Evolutionary conservation across 1,140 invertebrate genomes (phyloP).

Genomic region (Macrosteles quadrilineatus): DNA sequence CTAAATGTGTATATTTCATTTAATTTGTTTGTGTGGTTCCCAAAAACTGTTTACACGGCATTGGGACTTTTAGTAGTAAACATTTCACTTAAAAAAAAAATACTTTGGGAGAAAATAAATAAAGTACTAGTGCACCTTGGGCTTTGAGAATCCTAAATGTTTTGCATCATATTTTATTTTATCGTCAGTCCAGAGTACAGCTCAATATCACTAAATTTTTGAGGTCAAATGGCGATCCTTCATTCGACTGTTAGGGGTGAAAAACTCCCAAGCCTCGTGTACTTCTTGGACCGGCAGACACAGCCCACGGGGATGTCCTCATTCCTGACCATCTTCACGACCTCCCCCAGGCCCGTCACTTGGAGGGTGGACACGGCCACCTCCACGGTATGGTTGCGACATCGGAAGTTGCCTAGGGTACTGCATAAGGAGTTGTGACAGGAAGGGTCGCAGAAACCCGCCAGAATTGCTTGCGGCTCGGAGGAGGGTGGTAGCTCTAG

Average conservation of each 20-base stretch:
- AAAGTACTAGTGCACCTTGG: too few relatives aligned
- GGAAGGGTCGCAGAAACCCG: background rate
- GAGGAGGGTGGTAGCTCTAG: background rate
- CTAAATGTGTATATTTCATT: too few relatives aligned
- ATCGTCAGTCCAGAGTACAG: too few relatives aligned
- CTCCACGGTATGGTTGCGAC: background rate
- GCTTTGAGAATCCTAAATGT: too few relatives aligned
- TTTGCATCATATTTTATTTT: too few relatives aligned
- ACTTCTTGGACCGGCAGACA: background rate
- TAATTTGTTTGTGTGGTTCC: too few relatives aligned
- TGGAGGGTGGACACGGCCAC: background rate
- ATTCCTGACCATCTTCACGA: background rate
- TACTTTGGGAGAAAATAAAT: too few relatives aligned
- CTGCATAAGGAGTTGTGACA: background rate
- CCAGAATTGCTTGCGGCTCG: background rate
- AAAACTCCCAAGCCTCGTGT: background rate
- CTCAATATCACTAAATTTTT: too few relatives aligned
- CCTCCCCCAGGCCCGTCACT: background rate
- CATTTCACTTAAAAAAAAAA: too few relatives aligned
- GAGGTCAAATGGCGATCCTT: too few relatives aligned
- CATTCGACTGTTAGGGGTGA: background rate
- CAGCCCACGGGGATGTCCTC: conserved; percentile 2
- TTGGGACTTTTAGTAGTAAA: too few relatives aligned
- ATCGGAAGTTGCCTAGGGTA: background rate
- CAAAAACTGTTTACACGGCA: too few relatives aligned